These are phyloP conservation scores for Xiphydria camelus DNA, from an alignment of 2,888 invertebrate species.

Conservation along the genomic window DNA sequence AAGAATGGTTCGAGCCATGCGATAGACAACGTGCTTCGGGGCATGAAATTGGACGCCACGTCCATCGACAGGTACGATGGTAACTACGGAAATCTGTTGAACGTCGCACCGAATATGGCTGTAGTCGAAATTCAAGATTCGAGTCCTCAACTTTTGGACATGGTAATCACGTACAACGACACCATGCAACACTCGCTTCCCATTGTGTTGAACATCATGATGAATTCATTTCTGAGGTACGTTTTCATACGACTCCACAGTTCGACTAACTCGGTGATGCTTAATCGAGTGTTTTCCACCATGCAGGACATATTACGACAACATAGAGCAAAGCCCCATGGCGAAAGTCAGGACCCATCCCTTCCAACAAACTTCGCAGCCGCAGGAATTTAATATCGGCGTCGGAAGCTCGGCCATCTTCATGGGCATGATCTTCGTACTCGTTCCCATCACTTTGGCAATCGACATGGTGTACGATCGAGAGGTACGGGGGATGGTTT, in stretches of 20 bases:
- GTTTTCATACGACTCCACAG: constrained; percentile 16
- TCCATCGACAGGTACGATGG: constrained; percentile 65
- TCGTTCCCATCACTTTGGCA: constrained; percentile 76
- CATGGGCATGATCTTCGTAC: constrained; percentile 79
- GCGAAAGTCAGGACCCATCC: constrained; percentile 69
- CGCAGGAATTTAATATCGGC: constrained; percentile 72
- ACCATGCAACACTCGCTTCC: constrained; percentile 80
- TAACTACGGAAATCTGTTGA: constrained; percentile 67
- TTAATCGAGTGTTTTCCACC: neutral
- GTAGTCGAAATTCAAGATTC: constrained; percentile 67
- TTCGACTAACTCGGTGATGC: neutral
- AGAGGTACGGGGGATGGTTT: constrained; percentile 65
- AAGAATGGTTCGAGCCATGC: constrained; percentile 62
- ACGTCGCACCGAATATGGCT: constrained; percentile 69
- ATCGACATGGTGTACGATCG: constrained; percentile 82
- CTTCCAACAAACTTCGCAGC: constrained; percentile 74
- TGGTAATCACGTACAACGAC: constrained; percentile 74
- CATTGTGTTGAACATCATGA: constrained; percentile 72
- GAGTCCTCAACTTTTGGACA: constrained; percentile 56
- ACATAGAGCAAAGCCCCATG: constrained; percentile 60
- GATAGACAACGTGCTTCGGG: constrained; percentile 45
- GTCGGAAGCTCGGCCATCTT: constrained; percentile 75
- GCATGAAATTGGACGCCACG: constrained; percentile 46
- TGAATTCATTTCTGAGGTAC: constrained; percentile 73
- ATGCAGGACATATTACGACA: neutral